These are phyloP conservation scores for Pelobates fuscus DNA, from an alignment of 2,113 vertebrate species.

Conservation along the genomic window DNA sequence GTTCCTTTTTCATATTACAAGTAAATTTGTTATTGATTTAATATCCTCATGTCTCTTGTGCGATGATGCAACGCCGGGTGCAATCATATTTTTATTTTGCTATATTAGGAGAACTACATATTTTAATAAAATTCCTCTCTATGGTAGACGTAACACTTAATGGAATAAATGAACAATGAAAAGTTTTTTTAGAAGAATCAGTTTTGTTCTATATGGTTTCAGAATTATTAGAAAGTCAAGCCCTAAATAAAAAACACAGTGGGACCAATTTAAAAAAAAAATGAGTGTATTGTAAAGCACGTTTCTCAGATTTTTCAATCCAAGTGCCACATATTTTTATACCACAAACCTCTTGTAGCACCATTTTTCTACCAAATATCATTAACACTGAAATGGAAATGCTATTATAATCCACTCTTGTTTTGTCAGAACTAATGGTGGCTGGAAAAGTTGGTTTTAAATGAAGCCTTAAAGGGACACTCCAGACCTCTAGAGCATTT, in stretches of 20 bases:
- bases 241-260: neutral
- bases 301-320: too few relatives aligned
- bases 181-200: neutral
- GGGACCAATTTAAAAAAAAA: too few relatives aligned
- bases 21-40: slow-evolving; percentile 8
- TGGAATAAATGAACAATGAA: slow-evolving; percentile 1
- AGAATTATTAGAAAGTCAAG: neutral
- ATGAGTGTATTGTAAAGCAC: too few relatives aligned
- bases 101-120: neutral
- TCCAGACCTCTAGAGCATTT: too few relatives aligned
- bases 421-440: too few relatives aligned
- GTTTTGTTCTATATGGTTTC: neutral
- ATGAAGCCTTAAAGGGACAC: too few relatives aligned
- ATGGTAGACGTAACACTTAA: neutral
- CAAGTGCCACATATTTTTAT: too few relatives aligned
- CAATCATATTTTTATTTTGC: neutral
- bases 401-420: too few relatives aligned
- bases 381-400: too few relatives aligned
- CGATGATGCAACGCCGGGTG: neutral
- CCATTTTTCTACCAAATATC: too few relatives aligned
- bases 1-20: neutral
- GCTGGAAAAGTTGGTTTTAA: too few relatives aligned
- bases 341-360: too few relatives aligned
- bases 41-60: neutral
- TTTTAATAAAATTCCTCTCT: neutral